These are phyloP conservation scores for Drosophila mimetica DNA, from an alignment of 2,888 invertebrate genomes.

Conservation along the genomic window DNA sequence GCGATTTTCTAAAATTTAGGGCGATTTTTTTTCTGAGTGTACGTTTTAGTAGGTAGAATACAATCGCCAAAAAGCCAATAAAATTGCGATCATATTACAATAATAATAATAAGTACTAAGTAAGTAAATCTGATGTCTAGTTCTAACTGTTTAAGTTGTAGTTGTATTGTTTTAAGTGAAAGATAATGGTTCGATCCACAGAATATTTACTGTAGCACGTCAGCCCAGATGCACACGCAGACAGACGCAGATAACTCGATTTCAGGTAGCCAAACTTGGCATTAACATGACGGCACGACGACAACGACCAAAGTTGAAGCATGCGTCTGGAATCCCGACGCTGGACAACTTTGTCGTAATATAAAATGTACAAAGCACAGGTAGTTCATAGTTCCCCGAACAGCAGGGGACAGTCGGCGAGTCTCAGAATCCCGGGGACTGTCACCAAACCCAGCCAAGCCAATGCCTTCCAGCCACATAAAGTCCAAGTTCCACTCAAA, in stretches of 20 bases:
- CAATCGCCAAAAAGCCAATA: too few species aligned
- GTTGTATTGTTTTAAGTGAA: background rate
- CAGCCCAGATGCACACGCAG: conserved; percentile 22
- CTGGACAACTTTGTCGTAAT: conserved; percentile 56
- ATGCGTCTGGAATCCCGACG: conserved; percentile 51
- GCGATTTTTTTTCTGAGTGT: too few species aligned
- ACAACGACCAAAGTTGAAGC: conserved; percentile 42
- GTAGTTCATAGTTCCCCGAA: conserved; percentile 54
- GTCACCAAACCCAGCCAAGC: conserved; percentile 1
- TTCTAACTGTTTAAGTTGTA: background rate
- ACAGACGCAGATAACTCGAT: conserved; percentile 60
- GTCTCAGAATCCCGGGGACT: background rate
- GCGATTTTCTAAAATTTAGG: too few species aligned
- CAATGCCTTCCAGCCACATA: conserved; percentile 31
- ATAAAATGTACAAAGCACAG: conserved; percentile 75
- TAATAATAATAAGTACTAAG: too few species aligned
- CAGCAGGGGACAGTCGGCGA: conserved; percentile 10
- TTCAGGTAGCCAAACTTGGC: conserved; percentile 44
- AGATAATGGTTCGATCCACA: background rate
- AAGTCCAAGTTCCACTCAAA: conserved; percentile 70
- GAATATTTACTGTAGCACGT: conserved; percentile 16
- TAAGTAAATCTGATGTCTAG: too few species aligned
- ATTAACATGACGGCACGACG: conserved; percentile 50
- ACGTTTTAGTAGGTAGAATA: too few species aligned
- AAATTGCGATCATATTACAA: too few species aligned